Conservation (phyloP, 2,888 invertebrate species). For the Drosophila subsilvestris region DNA sequence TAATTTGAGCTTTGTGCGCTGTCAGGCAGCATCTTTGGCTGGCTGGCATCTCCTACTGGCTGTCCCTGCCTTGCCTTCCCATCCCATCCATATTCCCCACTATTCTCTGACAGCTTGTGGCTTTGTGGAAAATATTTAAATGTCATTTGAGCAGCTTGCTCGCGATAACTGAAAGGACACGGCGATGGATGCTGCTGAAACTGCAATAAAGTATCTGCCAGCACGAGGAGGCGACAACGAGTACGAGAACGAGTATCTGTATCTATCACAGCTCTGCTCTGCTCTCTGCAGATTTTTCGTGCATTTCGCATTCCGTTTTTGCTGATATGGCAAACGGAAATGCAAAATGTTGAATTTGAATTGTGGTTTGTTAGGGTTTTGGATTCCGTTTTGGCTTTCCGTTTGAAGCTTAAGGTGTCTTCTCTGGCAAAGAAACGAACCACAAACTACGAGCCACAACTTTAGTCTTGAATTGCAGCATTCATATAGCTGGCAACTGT, state of each 20-base stretch:
- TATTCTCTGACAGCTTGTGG: slow-evolving; percentile 66
- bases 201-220: slow-evolving; percentile 63
- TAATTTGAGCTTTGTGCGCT: slow-evolving; percentile 66
- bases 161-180: slow-evolving; percentile 43
- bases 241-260: slow-evolving; percentile 23
- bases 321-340: slow-evolving; percentile 20
- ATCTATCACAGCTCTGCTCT: slow-evolving; percentile 35
- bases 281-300: slow-evolving; percentile 34
- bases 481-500: not conserved
- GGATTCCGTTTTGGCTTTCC: not conserved
- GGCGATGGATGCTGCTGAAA: slow-evolving; percentile 54
- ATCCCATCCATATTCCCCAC: slow-evolving; percentile 53
- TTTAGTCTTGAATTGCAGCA: not conserved
- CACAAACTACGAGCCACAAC: not conserved
- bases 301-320: slow-evolving; percentile 44
- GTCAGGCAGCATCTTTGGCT: slow-evolving; percentile 46
- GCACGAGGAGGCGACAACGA: not conserved
- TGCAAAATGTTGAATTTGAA: slow-evolving; percentile 37
- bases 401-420: slow-evolving; percentile 15
- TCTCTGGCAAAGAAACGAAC: too few relatives aligned
- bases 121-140: slow-evolving; percentile 66
- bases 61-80: too few relatives aligned
- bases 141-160: slow-evolving; percentile 61
- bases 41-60: too few relatives aligned
- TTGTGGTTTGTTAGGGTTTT: slow-evolving; percentile 47